Conservation (phyloP, 2,113 vertebrate genomes). For the Anarrhichthys ocellatus region DNA sequence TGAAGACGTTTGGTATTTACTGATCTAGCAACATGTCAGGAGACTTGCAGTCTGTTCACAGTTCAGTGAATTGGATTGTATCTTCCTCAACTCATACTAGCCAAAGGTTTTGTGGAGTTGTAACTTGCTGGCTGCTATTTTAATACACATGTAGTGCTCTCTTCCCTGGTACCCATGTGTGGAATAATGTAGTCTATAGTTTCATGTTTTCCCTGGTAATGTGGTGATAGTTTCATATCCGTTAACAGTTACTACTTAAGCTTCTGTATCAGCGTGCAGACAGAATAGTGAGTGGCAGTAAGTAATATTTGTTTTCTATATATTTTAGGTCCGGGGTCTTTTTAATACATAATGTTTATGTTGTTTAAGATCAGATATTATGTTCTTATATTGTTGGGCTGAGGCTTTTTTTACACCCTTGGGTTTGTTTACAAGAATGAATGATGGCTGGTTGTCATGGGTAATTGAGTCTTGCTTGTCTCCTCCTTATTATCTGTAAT, state of each 20-base stretch:
- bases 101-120: conserved; percentile 65
- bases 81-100: conserved; percentile 4
- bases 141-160: background rate
- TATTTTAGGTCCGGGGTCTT: conserved; percentile 6
- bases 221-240: background rate
- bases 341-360: conserved; percentile 45
- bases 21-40: conserved; percentile 23
- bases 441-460: conserved; percentile 22
- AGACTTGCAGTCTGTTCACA: background rate
- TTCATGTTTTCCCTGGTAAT: conserved; percentile 11
- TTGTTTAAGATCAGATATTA: background rate
- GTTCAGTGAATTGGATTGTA: conserved; percentile 7
- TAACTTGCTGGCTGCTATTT: conserved; percentile 46
- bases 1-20: conserved; percentile 18
- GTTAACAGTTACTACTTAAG: conserved; percentile 4
- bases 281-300: conserved; percentile 18
- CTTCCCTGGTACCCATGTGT: background rate
- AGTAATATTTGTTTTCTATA: conserved; percentile 38
- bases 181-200: background rate
- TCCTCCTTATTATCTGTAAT: conserved; percentile 27
- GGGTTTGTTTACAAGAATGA: conserved; percentile 31
- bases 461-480: conserved; percentile 3
- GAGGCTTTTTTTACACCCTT: conserved; percentile 51
- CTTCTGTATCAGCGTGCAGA: background rate
- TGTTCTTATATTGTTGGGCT: conserved; percentile 27